A percentile compares a stretch with the other conserved stretches of the same genome.
These are phyloP conservation scores for Prionailurus viverrinus DNA, from an alignment of 2,113 vertebrate genomes.

Conservation along the genomic window DNA sequence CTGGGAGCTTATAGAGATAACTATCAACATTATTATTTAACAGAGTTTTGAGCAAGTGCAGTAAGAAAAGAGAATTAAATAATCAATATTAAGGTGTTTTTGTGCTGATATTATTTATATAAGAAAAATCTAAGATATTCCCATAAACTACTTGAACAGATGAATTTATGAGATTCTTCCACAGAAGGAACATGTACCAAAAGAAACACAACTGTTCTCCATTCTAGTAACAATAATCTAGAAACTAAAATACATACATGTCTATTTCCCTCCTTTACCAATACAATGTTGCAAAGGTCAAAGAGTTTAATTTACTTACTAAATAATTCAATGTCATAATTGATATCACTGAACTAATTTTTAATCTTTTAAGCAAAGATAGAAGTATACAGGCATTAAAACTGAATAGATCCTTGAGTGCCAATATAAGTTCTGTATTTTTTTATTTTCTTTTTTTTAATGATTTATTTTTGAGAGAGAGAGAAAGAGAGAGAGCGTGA, in stretches of 20 bases:
- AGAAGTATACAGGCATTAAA: neutral
- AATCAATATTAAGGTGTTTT: neutral
- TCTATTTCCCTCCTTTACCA: neutral
- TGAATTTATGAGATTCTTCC: neutral
- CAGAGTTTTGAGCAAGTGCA: neutral
- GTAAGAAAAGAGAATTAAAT: conserved; percentile 10
- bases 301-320: neutral
- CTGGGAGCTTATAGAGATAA: neutral
- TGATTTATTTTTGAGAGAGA: too few species aligned
- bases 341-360: neutral
- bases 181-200: neutral
- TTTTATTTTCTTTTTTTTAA: too few species aligned
- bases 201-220: neutral
- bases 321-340: neutral
- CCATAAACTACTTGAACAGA: neutral
- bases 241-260: neutral
- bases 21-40: neutral
- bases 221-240: neutral
- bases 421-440: neutral
- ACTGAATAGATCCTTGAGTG: neutral
- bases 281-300: neutral
- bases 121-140: neutral
- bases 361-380: neutral
- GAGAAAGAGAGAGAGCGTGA: too few species aligned
- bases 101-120: neutral